Percentiles rank a stretch among this genome's conserved stretches.
These are phyloP conservation scores for Lacerta viridis DNA, from an alignment of 2,797 vertebrate genomes.

Conservation along the genomic window DNA sequence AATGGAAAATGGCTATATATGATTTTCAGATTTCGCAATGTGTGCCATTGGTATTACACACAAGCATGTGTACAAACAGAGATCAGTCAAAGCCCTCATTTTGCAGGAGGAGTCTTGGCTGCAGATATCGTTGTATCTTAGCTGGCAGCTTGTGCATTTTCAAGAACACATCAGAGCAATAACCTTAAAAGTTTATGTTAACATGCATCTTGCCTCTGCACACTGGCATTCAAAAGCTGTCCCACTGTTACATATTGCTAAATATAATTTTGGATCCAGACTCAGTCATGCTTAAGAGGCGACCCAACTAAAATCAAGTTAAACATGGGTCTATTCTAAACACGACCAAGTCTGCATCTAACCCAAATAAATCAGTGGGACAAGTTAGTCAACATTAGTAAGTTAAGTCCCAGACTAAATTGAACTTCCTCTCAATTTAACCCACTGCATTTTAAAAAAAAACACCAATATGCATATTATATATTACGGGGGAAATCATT, in stretches of 20 bases:
- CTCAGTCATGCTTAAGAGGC: neutral
- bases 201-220: neutral
- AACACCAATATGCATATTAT: neutral
- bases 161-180: neutral
- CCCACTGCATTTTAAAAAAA: neutral
- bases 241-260: neutral
- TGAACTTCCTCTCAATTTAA: neutral
- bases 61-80: neutral
- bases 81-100: neutral
- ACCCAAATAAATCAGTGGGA: neutral
- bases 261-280: neutral
- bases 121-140: neutral
- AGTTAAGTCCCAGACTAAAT: neutral
- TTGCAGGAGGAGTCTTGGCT: neutral
- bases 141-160: neutral
- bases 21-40: neutral
- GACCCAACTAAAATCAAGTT: neutral
- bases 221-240: conserved; percentile 1
- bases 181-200: neutral
- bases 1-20: neutral
- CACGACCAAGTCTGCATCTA: neutral
- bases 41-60: neutral
- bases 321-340: neutral
- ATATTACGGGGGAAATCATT: neutral
- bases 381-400: neutral